Base-by-base conservation (phyloP, 2,797 vertebrate genomes). In the Melanotaenia trifasciata region DNA sequence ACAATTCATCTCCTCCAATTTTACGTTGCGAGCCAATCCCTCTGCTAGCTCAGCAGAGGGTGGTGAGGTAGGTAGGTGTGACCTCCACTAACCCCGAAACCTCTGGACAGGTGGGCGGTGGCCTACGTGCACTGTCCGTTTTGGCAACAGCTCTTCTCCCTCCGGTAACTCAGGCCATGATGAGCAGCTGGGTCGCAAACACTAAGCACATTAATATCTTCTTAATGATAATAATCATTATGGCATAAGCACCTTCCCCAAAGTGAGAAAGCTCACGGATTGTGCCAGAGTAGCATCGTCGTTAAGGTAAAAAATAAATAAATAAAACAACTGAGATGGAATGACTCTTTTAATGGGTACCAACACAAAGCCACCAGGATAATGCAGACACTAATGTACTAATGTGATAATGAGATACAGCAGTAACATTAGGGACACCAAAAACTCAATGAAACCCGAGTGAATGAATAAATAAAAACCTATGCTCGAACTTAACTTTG, bases 151-250 rank as follows among this genome's bases (percentile, higher is more conserved):
- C 73, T 84, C 78, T 56, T 81, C 70, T 84, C 80, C 84, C 67
- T 80, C 75, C 80, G 89, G 95, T 95, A 95, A 94, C 95, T 96
- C 95, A 93, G 95, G 95, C 96, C 95, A 95, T 98, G 97, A 98
- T 98, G 97, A 99, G 97, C 96, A 97, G 96, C 96, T 97, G 96
- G 97, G 97, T 98, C 96, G 95, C 96, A 96, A 97, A 97, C 95
- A 96, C 97, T 97, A 96, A 97, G 96, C 96, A 92, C 97, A 98
- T 99, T 98, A 98, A 99, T 99, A 98, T 98, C 92, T 97, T 97
- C 97, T 96, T 98, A 98, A 99, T 99, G 97, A 97, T 98, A 97
- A 98, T 98, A 97, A 98, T 99, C 97, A 99, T 99, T 98, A 99
- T 96, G 96, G 96, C 96, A 96, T 98, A 98, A 97, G 96, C 97